These are phyloP conservation scores for Vulpes vulpes DNA, from an alignment of 2,113 vertebrate species.

Conservation along the genomic window DNA sequence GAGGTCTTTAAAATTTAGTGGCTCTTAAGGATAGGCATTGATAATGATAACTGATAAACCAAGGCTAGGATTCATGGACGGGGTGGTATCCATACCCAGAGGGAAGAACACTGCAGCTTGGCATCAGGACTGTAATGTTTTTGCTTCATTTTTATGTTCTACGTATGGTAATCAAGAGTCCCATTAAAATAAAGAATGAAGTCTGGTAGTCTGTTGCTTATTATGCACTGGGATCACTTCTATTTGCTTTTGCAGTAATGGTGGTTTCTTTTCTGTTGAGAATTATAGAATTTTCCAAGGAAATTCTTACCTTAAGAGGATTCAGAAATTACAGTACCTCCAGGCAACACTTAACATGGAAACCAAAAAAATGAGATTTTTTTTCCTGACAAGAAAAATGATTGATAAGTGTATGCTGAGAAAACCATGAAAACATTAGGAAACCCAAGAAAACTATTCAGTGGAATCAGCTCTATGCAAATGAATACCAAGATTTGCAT, in stretches of 20 bases:
- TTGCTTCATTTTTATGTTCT: slow-evolving; percentile 65
- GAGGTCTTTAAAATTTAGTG: not conserved
- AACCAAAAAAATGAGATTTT: slow-evolving; percentile 11
- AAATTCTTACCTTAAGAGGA: slow-evolving; percentile 71
- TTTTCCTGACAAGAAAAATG: slow-evolving; percentile 67
- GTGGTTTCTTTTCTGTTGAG: slow-evolving; percentile 58
- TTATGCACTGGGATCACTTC: slow-evolving; percentile 60
- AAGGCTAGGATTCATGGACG: not conserved
- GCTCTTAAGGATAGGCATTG: not conserved
- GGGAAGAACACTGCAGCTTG: not conserved
- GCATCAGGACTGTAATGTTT: not conserved
- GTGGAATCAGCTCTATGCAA: slow-evolving; percentile 76
- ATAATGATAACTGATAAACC: not conserved
- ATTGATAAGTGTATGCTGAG: slow-evolving; percentile 58
- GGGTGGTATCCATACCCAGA: not conserved
- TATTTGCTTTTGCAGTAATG: slow-evolving; percentile 63
- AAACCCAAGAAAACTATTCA: slow-evolving; percentile 70
- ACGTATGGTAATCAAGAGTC: slow-evolving; percentile 51
- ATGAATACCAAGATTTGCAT: slow-evolving; percentile 73
- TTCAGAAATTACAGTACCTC: slow-evolving; percentile 62
- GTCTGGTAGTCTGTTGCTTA: slow-evolving; percentile 67
- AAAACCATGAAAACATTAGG: slow-evolving; percentile 63
- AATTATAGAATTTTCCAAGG: slow-evolving; percentile 72
- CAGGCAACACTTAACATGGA: slow-evolving; percentile 51
- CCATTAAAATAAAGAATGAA: slow-evolving; percentile 72